Base-by-base conservation (phyloP, 2,113 vertebrate species). In the Tonatia bakeri region DNA sequence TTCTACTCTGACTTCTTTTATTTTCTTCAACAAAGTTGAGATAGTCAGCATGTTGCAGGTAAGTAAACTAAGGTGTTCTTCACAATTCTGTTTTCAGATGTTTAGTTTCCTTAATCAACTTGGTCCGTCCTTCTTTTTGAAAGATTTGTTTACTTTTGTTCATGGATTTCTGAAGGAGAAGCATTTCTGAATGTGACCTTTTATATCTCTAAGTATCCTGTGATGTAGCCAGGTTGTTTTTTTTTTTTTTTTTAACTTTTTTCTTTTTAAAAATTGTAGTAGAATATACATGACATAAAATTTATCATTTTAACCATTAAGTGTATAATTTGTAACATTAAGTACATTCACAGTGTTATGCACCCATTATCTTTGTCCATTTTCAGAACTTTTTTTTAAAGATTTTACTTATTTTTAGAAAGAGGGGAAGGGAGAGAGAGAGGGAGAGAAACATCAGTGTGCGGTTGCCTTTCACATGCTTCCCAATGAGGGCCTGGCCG, bases 1-100 rank as follows among this genome's bases (percentile, higher is more conserved):
- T 97, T 99, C 99, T 98, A 99, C 99, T 14, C 99, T 99, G 96
- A 99, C 99, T 11, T 99, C 99, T 96, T 99, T 99, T 98, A 99
- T 99, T 98, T 99, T 99, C 98, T 99, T 99, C 98, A 99, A 99
- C 98, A 99, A 99, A 98, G 99, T 99, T 98, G 99, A 99, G 97
- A 99, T 99, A 98, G 99, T 99, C 99, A 99, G 99, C 99, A 99
- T 99, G 99, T 98, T 99, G 97, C 99, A 99, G 99, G 99, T 99
- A 98, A 98, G 99, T 98, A 88, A 69, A 38, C 83, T 95, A 81
- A 77, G 1, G 76, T 2, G 13, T 72, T 96, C 47, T 0, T 86
- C 1, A 93, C 50, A 94, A 79, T 92, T 90, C 4, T 94, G 4
- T 96, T 64, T 94, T 87, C 69, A 67, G 70, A 40, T 59, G 13